Evolutionary conservation across 2,797 vertebrate genomes (phyloP).

Genomic region (Miichthys miiuy): DNA sequence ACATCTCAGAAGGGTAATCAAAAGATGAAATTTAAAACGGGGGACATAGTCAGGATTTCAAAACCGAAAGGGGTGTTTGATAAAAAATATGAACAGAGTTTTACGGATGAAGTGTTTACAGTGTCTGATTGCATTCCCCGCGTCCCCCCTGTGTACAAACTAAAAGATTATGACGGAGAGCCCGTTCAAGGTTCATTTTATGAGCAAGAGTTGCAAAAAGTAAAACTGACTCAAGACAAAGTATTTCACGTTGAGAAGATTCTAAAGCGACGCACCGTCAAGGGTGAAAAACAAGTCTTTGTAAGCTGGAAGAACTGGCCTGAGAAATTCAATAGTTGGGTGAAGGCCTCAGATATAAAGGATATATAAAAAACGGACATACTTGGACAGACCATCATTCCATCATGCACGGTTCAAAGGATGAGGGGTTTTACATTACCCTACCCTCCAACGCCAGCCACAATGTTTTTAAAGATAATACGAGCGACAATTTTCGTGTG

Average conservation of each 20-base stretch:
- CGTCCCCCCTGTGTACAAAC: neutral
- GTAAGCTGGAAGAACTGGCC: slow-evolving; percentile 4
- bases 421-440: neutral
- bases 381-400: neutral
- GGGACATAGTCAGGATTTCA: neutral
- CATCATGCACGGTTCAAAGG: neutral
- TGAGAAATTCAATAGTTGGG: neutral
- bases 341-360: neutral
- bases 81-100: slow-evolving; percentile 1
- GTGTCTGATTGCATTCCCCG: neutral
- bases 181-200: neutral
- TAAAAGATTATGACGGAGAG: neutral
- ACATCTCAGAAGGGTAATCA: accelerated
- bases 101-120: neutral
- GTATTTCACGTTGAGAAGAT: neutral
- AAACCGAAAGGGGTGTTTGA: neutral
- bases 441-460: neutral
- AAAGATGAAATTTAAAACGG: neutral
- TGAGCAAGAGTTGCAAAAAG: neutral
- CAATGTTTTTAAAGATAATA: too few relatives aligned
- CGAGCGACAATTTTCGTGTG: too few relatives aligned
- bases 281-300: neutral
- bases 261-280: too few relatives aligned
- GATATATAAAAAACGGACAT: neutral
- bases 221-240: neutral